phyloP scores from a whole-genome alignment of 2,888 invertebrate genomes.

The Hybos culiciformis region DNA sequence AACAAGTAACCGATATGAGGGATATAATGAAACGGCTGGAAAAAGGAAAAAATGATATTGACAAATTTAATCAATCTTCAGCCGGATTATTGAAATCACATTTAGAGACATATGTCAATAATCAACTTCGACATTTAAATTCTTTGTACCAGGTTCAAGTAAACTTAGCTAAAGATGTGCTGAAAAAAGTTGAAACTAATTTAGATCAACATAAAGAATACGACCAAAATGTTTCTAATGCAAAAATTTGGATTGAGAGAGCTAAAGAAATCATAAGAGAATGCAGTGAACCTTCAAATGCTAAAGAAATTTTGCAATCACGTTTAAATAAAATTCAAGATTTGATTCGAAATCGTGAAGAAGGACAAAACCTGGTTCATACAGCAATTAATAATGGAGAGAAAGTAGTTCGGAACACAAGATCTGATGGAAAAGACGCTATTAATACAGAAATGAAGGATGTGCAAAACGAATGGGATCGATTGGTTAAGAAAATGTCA shows the following conservation, averaged over 20 bases:
- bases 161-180: slow-evolving; percentile 76
- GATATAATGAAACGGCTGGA: slow-evolving; percentile 59
- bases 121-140: slow-evolving; percentile 72
- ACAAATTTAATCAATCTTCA: slow-evolving; percentile 68
- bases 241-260: slow-evolving; percentile 73
- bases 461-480: slow-evolving; percentile 84
- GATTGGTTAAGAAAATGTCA: slow-evolving; percentile 79
- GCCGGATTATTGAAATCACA: slow-evolving; percentile 66
- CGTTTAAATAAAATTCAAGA: slow-evolving; percentile 69
- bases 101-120: slow-evolving; percentile 74
- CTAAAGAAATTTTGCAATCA: slow-evolving; percentile 69
- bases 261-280: slow-evolving; percentile 70
- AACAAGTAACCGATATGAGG: slow-evolving; percentile 69
- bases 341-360: slow-evolving; percentile 64
- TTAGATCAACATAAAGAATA: slow-evolving; percentile 74
- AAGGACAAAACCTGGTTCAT: slow-evolving; percentile 76
- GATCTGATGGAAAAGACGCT: slow-evolving; percentile 76
- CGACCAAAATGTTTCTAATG: slow-evolving; percentile 58
- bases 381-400: slow-evolving; percentile 80
- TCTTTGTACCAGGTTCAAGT: slow-evolving; percentile 80
- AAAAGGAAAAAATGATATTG: slow-evolving; percentile 69
- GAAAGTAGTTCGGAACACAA: slow-evolving; percentile 73
- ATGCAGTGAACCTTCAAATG: slow-evolving; percentile 64
- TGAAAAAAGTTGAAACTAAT: slow-evolving; percentile 82
- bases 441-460: slow-evolving; percentile 80